Evolutionary conservation across 1,140 invertebrate genomes (phyloP), one percentile per base, ranked within the genome.

Genomic region (Melipona quadrifasciata): DNA sequence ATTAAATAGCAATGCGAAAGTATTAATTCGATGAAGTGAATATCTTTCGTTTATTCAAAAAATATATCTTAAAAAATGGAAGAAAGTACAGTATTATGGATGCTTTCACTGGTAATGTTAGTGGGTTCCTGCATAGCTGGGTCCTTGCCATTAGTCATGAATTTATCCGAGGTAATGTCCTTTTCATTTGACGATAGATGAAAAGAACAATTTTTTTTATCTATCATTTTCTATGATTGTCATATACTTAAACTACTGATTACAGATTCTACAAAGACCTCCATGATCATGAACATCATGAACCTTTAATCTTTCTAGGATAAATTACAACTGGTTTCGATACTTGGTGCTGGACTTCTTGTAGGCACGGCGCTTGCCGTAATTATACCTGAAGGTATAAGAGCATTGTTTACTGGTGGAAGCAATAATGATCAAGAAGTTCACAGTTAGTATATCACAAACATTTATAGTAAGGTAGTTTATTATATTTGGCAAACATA

Each of bases 351-450:
- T 72, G 99, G 99, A 47, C 95, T 99, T 16, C 95, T 99, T n/a
- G 98, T 99, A 67, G 99, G 99, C 8, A 99, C 99, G 80, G 99
- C 99, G 0, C 94, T 99, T 73, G 97, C 98, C 82, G 99, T 99
- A 1, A 99, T 99, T 71, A 99, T 99, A 91, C 99, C 99, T 1
- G 99, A 99, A 95, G 99, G 99, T 58, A 97, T 99, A 53, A 96
- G 98, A 86, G 97, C 98, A 5, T 94, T 99, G 53, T 96, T 97
- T 88, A 91, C 91, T 82, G 68, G 88, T n/a, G 76, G 55, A 86
- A 57, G 75, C 81, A n/a, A 67, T 53, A 53, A 67, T 71, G 76
- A 65, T 64, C 81, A 83, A 86, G 72, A 57, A 67, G 70, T n/a
- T 51, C 34, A 83, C 16, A 85, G 85, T 86, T 77, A 82, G 89